A percentile compares a stretch with the other conserved stretches of the same genome.
phyloP scores from a whole-genome alignment of 2,888 invertebrate species.

The Hylaea fasciaria region DNA sequence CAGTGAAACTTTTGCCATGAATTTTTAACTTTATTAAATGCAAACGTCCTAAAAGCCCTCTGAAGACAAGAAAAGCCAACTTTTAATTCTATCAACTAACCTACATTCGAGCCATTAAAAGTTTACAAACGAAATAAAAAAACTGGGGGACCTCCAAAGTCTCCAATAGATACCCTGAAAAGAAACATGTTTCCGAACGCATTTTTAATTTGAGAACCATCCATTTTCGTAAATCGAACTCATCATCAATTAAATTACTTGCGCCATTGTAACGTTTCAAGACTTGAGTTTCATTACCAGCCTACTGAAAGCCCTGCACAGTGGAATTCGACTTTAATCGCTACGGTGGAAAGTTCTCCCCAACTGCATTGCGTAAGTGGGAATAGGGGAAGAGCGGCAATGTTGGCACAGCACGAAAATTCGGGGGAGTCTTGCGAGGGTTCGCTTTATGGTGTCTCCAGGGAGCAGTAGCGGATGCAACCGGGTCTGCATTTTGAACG shows the following conservation, averaged over 20 bases:
- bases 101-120: constrained; percentile 35
- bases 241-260: constrained; percentile 83
- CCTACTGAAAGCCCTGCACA: neutral
- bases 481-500: constrained; percentile 61
- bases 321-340: constrained; percentile 32
- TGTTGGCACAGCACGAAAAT: constrained; percentile 59
- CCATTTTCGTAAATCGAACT: constrained; percentile 79
- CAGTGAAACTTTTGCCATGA: neutral
- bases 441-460: constrained; percentile 57
- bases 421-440: constrained; percentile 64
- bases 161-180: constrained; percentile 23
- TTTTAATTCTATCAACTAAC: constrained; percentile 25
- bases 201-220: constrained; percentile 63
- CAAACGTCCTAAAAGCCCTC: neutral
- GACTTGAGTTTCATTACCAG: constrained; percentile 38
- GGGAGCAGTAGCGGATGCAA: constrained; percentile 68
- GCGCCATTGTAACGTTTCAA: constrained; percentile 68
- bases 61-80: constrained; percentile 13
- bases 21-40: neutral
- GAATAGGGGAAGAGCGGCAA: constrained; percentile 47
- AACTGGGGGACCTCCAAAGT: neutral
- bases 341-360: constrained; percentile 18
- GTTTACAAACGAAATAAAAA: constrained; percentile 29
- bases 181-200: constrained; percentile 39
- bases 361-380: constrained; percentile 6